Base-by-base conservation (phyloP, 2,113 vertebrate species). In the Catagonus wagneri region DNA sequence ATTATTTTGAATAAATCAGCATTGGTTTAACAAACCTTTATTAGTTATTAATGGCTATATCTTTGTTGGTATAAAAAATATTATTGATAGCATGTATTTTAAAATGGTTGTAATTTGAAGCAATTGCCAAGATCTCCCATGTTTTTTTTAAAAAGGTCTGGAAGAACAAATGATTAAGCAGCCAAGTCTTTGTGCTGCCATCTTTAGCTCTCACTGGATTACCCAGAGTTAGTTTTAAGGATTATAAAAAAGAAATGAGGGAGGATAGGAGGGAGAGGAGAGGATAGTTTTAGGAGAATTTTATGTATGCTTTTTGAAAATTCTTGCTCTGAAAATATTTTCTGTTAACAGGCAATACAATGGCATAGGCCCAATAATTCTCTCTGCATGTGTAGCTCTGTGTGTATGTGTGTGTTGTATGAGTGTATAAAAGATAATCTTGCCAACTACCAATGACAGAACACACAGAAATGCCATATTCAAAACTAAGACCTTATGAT, bases 41-140 rank as follows among this genome's bases (percentile, higher is more conserved):
- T 98, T 98, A 97, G 90, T 95, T 94, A 97, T 85, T 98, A 98
- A 98, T 98, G 83, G 91, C 96, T 93, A 97, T 76, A 97, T 98
- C 98, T 97, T 98, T 98, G 98, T 97, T 81, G 78, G 36, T 83
- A 60, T 76, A 32, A 72, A 93, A 92, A 50, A 20, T 44, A 93
- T 66, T 74, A 79, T 54, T 89, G 95, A 89, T 88, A 90, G 10
- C 44, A 75, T 86, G 93, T 63, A 93, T 89, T 90, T 95, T 52
- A 74, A 95, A 78, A 74, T 88, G 32, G 11, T 52, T 94, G 8
- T 90, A 93, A 94, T 94, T 96, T 50, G 34, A 95, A 93, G 63
- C 58, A 95, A 78, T 92, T 95, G n/a, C 25, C 34, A 95, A 93
- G 13, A 71, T 86, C 25, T 68, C 27, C 44, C 23, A 23, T 61